Base-by-base conservation (phyloP, 2,113 vertebrate species). In the Origma solitaria region DNA sequence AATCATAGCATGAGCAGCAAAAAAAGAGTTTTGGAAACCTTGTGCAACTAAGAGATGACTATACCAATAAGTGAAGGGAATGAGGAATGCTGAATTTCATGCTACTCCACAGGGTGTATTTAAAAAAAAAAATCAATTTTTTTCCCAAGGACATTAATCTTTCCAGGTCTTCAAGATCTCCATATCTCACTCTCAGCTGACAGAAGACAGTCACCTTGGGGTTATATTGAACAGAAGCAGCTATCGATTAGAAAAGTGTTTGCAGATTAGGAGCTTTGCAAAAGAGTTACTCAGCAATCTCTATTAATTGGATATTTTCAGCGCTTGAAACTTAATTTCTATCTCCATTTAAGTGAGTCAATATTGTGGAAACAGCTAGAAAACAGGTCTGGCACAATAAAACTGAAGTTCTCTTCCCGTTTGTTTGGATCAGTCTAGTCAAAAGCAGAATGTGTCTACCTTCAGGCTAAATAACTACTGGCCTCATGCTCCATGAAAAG, bases 281-380 rank as follows among this genome's bases (percentile, higher is more conserved):
- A 96, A 97, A 90, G 45, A 93, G 91, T 94, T 94, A 91, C 70
- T 96, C 68, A 90, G 89, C 92, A 96, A 69, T 93, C 66, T 96
- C 56, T 94, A 88, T 94, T 75, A 90, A 97, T 92, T 96, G 89
- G 62, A 88, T 94, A 78, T 92, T 76, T 81, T 97, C 92, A 84
- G 71, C 75, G 58, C 76, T 93, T 75, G 90, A 95, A 96, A 50
- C 30, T 91, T 88, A 86, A 76, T 93, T 95, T 95, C 78, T 82
- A 16, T 82, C 77, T 95, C 80, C 94, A 60, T 91, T 94, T 86
- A 89, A 84, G 60, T 64, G 83, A 58, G 77, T 95, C 95, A 91
- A 96, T 96, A 96, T 82, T 93, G 78, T 86, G 71, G 85, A 93
- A 94, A n/a, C 65, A 89, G 70, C 79, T 88, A 47, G 53, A 95